Conservation (phyloP, 2,797 vertebrate genomes). For the Sebastes trivittatus region DNA sequence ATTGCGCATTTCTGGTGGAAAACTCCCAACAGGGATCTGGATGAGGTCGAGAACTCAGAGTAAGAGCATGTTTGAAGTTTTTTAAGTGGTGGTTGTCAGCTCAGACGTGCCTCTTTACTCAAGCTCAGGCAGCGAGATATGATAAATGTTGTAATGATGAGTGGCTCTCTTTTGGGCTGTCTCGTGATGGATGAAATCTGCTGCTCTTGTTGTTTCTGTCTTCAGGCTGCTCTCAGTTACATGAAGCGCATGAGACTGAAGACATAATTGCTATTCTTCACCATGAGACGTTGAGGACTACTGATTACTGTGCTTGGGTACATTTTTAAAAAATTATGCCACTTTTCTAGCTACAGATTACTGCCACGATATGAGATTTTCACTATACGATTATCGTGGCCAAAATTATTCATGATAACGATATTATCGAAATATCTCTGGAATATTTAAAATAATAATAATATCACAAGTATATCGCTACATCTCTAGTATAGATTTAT, state of each 20-base stretch:
- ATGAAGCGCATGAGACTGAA: not conserved
- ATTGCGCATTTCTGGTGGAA: conserved; percentile 28
- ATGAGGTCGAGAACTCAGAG: conserved; percentile 33
- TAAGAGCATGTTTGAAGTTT: conserved; percentile 55
- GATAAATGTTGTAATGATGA: conserved; percentile 65
- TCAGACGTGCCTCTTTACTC: conserved; percentile 55
- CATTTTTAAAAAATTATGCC: not conserved
- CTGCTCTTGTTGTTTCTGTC: conserved; percentile 11
- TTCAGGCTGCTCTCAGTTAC: conserved; percentile 8
- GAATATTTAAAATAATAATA: no score
- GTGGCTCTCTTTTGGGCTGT: conserved; percentile 42
- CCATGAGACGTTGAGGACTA: not conserved
- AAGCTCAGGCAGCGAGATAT: conserved; percentile 41
- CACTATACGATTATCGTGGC: no score
- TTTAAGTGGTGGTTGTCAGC: conserved; percentile 73
- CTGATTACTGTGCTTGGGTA: not conserved
- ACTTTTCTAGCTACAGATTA: not conserved
- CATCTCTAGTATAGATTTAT: not conserved
- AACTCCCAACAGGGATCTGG: conserved; percentile 41
- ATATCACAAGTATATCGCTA: no score
- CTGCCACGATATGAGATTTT: no score
- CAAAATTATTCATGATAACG: no score
- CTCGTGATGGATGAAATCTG: conserved; percentile 42
- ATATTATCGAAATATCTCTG: no score
- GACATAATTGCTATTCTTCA: not conserved